A percentile compares a stretch with the other conserved stretches of the same genome.
Conservation (phyloP, 2,797 vertebrate genomes). For the Clarias laeviceps region DNA sequence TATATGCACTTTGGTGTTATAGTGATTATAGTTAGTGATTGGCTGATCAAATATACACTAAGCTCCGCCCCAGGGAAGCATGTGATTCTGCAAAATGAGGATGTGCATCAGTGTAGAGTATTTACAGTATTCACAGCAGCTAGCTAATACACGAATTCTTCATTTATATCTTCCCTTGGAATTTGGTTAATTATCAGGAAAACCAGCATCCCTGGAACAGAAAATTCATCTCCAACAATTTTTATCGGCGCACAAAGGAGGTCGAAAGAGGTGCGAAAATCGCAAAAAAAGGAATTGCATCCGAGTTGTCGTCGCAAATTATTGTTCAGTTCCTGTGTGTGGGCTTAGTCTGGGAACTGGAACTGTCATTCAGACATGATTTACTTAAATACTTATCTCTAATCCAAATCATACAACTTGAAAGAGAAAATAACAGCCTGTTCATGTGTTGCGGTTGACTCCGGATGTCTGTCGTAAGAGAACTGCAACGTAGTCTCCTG, state of each 20-base stretch:
- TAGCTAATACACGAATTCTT: neutral
- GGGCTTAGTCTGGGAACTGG: neutral
- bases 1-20: neutral
- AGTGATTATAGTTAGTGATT: too few relatives aligned
- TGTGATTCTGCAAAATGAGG: neutral
- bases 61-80: neutral
- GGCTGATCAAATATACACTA: neutral
- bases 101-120: neutral
- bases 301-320: neutral
- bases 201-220: constrained; percentile 34
- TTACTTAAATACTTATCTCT: neutral
- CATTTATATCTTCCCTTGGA: constrained; percentile 46
- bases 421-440: neutral
- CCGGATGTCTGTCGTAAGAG: constrained; percentile 4
- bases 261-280: constrained; percentile 53
- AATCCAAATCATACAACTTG: neutral
- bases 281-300: constrained; percentile 50
- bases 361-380: neutral
- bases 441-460: neutral
- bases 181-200: constrained; percentile 70
- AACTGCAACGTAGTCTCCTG: neutral
- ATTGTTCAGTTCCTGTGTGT: neutral
- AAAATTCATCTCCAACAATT: constrained; percentile 48
- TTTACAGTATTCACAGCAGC: neutral
- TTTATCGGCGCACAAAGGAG: constrained; percentile 56